phyloP scores from a whole-genome alignment of 2,113 vertebrate genomes.

The Echinops telfairi region DNA sequence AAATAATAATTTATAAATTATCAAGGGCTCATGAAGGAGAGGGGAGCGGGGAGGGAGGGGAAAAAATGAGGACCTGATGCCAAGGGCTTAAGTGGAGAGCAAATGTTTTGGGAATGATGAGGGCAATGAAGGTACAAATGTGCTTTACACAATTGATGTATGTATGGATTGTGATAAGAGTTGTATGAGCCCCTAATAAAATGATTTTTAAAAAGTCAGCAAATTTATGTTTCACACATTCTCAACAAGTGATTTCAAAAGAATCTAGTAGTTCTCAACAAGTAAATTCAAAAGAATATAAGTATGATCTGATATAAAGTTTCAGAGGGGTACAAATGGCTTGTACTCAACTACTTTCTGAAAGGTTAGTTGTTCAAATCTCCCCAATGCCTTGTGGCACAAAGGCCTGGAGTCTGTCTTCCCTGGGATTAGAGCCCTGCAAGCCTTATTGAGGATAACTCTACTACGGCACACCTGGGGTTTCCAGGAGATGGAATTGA shows the following conservation, averaged over 20 bases:
- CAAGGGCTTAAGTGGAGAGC: too few relatives aligned
- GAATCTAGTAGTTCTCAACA: background rate
- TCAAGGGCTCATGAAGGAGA: too few relatives aligned
- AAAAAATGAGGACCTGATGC: too few relatives aligned
- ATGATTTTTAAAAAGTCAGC: too few relatives aligned
- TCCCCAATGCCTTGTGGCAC: background rate
- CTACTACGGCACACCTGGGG: background rate
- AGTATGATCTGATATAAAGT: background rate
- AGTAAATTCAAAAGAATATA: background rate
- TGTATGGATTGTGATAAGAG: too few relatives aligned
- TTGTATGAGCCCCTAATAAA: too few relatives aligned
- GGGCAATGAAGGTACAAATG: too few relatives aligned
- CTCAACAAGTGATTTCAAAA: background rate
- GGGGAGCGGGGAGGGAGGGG: too few relatives aligned
- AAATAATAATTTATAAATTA: too few relatives aligned
- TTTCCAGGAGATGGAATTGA: background rate
- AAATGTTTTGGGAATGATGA: too few relatives aligned
- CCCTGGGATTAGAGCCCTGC: background rate
- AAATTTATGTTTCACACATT: too few relatives aligned
- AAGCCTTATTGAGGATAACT: background rate
- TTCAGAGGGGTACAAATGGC: background rate
- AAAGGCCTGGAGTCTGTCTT: background rate
- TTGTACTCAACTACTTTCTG: background rate
- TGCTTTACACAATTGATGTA: too few relatives aligned
- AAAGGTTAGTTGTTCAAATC: background rate